Percentiles rank a stretch among this genome's conserved stretches.
Conservation (phyloP, 2,888 invertebrate genomes). For the Halictus quadricinctus region DNA sequence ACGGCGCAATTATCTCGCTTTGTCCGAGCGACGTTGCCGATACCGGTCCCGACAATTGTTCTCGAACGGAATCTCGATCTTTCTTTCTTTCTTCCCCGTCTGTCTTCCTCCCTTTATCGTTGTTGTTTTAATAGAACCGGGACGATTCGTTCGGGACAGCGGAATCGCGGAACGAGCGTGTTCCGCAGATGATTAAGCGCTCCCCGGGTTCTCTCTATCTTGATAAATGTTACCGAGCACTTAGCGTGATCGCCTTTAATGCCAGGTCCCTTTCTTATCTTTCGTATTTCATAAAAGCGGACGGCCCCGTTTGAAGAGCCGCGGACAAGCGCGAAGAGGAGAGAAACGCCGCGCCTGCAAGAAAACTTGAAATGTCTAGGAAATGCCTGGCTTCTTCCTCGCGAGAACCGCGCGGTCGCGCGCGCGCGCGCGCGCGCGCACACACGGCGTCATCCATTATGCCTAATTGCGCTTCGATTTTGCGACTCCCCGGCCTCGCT, state of each 20-base stretch:
- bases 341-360: not conserved
- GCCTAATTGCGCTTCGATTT: slow-evolving; percentile 43
- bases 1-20: slow-evolving; percentile 4
- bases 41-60: not conserved
- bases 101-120: not conserved
- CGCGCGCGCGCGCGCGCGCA: no score
- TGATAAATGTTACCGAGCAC: not conserved
- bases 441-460: slow-evolving; percentile 21
- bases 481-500: slow-evolving; percentile 13
- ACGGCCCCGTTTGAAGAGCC: slow-evolving; percentile 5
- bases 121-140: not conserved
- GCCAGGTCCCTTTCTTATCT: slow-evolving; percentile 17
- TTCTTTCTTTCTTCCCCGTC: not conserved
- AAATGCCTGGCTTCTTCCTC: not conserved
- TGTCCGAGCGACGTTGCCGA: not conserved
- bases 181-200: slow-evolving; percentile 20
- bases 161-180: not conserved
- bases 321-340: slow-evolving; percentile 3
- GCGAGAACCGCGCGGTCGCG: not conserved
- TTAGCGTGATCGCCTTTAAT: slow-evolving; percentile 14
- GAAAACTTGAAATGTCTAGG: not conserved
- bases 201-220: not conserved
- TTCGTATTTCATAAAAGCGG: slow-evolving; percentile 16
- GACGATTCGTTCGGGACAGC: slow-evolving; percentile 2
- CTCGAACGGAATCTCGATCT: not conserved